Evolutionary conservation across 1,140 invertebrate species (phyloP).

Genomic region (Olivierus martensii): DNA sequence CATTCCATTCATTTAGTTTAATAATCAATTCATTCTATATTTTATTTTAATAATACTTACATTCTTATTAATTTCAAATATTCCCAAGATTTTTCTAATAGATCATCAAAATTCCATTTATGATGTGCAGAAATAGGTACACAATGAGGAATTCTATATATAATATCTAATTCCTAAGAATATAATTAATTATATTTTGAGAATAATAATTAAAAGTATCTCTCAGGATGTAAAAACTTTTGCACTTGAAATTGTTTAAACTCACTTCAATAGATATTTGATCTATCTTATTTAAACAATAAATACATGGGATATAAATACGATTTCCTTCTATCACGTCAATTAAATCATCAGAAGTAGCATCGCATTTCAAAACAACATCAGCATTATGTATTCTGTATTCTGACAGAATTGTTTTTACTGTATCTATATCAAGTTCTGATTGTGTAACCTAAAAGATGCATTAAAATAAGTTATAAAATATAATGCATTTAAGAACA

Average conservation of each 20-base stretch:
- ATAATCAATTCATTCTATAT: no score
- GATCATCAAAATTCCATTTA: slow-evolving; percentile 99
- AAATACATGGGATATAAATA: slow-evolving; percentile 96
- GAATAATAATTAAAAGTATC: no score
- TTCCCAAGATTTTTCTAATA: slow-evolving; percentile 98
- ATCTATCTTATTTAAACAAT: slow-evolving; percentile 96
- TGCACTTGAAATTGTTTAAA: no score
- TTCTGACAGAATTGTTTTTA: slow-evolving; percentile 91
- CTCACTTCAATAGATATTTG: slow-evolving; percentile 43
- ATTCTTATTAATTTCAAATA: slow-evolving; percentile 91
- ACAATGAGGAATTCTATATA: slow-evolving; percentile 98
- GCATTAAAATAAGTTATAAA: no score
- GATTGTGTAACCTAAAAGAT: slow-evolving; percentile 65
- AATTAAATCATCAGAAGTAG: slow-evolving; percentile 93
- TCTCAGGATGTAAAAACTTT: no score
- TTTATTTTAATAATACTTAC: slow-evolving; percentile 35
- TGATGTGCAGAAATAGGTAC: slow-evolving; percentile 99
- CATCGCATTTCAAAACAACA: slow-evolving; percentile 85
- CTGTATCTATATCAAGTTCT: slow-evolving; percentile 87
- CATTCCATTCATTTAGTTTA: no score
- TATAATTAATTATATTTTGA: not conserved
- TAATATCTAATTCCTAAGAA: slow-evolving; percentile 87
- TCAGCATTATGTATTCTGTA: slow-evolving; percentile 99
- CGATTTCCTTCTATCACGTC: slow-evolving; percentile 98
- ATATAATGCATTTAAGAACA: no score